A percentile compares a stretch with the other conserved stretches of the same genome.
These are phyloP conservation scores for Apamea sordens DNA, from an alignment of 2,888 invertebrate species.

Conservation along the genomic window DNA sequence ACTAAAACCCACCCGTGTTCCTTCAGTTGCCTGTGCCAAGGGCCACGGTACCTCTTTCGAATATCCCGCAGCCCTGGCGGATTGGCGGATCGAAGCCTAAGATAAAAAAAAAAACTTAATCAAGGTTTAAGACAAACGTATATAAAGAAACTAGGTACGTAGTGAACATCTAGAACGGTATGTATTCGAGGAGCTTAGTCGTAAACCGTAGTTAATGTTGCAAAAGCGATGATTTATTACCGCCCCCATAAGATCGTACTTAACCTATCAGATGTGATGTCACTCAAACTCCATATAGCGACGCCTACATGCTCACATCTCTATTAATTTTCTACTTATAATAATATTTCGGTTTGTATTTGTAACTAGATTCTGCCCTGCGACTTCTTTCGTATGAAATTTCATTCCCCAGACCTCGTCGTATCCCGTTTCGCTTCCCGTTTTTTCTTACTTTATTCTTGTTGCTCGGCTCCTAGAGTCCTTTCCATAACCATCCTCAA, in stretches of 20 bases:
- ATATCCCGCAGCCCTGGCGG: too few species aligned
- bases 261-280: conserved; percentile 51
- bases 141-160: not conserved
- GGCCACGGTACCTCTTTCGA: too few species aligned
- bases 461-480: too few species aligned
- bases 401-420: too few species aligned
- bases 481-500: too few species aligned
- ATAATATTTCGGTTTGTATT: conserved; percentile 28
- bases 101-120: too few species aligned
- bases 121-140: conserved; percentile 1
- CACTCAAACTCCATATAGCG: conserved; percentile 44
- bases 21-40: too few species aligned
- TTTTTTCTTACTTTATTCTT: too few species aligned
- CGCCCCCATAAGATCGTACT: conserved; percentile 43
- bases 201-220: conserved; percentile 41
- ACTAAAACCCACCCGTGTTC: too few species aligned
- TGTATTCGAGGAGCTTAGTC: conserved; percentile 10
- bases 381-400: too few species aligned
- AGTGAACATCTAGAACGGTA: conserved; percentile 23
- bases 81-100: too few species aligned
- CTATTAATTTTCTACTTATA: conserved; percentile 53
- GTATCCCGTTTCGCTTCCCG: too few species aligned
- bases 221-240: conserved; percentile 62
- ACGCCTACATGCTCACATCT: conserved; percentile 26
- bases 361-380: not conserved